Percentiles rank a stretch among this genome's conserved stretches.
Conservation (phyloP, 2,113 vertebrate species). For the Prunella himalayana region DNA sequence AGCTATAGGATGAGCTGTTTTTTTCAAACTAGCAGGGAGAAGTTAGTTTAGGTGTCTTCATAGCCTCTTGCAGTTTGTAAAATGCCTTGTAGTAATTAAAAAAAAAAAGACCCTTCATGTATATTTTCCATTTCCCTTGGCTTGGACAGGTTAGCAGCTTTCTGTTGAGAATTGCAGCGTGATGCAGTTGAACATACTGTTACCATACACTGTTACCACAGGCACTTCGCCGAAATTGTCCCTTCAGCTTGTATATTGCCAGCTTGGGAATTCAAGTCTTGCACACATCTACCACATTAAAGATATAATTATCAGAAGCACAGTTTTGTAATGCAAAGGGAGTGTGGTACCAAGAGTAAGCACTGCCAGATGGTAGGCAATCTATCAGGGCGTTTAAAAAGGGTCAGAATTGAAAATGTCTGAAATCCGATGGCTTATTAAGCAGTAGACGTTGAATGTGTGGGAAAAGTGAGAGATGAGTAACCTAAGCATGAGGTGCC, state of each 20-base stretch:
- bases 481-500: constrained; percentile 7
- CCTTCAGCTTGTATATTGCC: not conserved
- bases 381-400: constrained; percentile 17
- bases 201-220: not conserved
- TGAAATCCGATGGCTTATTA: not conserved
- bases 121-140: not conserved
- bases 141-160: not conserved
- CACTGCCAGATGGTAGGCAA: constrained; percentile 34
- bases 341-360: constrained; percentile 22
- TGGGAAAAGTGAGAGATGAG: constrained; percentile 50
- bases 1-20: not conserved
- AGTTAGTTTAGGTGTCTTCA: not conserved
- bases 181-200: not conserved
- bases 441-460: not conserved
- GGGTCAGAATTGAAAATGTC: constrained; percentile 13
- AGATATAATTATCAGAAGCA: constrained; percentile 41
- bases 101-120: not conserved
- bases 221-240: not conserved
- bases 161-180: not conserved
- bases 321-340: not conserved
- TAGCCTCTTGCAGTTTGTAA: not conserved
- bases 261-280: constrained; percentile 9
- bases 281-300: not conserved
- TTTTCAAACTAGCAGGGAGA: not conserved
- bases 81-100: not conserved